Percentiles rank a stretch among this genome's conserved stretches.
These are phyloP conservation scores for Asarcornis scutulata DNA, from an alignment of 2,113 vertebrate genomes.

Conservation along the genomic window DNA sequence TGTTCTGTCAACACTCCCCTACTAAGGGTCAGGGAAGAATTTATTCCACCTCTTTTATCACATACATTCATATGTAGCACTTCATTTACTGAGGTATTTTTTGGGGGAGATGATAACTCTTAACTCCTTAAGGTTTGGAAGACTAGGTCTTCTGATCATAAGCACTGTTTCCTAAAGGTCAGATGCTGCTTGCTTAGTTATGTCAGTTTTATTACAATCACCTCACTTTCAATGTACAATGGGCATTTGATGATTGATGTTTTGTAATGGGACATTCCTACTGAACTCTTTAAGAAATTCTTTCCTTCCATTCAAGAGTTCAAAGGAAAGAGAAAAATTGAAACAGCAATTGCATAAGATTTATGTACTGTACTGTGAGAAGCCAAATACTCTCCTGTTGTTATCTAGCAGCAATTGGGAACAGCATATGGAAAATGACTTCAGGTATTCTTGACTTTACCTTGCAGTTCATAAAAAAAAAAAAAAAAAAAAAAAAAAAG, in stretches of 20 bases:
- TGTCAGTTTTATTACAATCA: constrained; percentile 69
- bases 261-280: constrained; percentile 58
- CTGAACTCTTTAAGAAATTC: constrained; percentile 63
- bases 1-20: constrained; percentile 67
- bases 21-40: constrained; percentile 48
- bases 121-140: constrained; percentile 60
- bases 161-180: constrained; percentile 67
- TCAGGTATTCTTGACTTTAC: constrained; percentile 40
- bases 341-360: constrained; percentile 58
- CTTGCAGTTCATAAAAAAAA: neutral
- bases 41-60: constrained; percentile 68
- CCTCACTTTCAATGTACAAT: constrained; percentile 66
- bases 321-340: constrained; percentile 72
- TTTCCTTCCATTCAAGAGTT: constrained; percentile 63
- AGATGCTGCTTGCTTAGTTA: constrained; percentile 60
- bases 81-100: constrained; percentile 69
- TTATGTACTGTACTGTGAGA: constrained; percentile 74
- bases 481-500: neutral
- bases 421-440: neutral
- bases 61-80: constrained; percentile 60
- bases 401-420: constrained; percentile 52
- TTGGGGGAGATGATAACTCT: constrained; percentile 59
- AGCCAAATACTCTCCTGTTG: constrained; percentile 58
- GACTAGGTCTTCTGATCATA: constrained; percentile 47
- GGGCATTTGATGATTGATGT: constrained; percentile 60